Conservation (phyloP, 1,140 invertebrate species). For the Bombus waltoni region DNA sequence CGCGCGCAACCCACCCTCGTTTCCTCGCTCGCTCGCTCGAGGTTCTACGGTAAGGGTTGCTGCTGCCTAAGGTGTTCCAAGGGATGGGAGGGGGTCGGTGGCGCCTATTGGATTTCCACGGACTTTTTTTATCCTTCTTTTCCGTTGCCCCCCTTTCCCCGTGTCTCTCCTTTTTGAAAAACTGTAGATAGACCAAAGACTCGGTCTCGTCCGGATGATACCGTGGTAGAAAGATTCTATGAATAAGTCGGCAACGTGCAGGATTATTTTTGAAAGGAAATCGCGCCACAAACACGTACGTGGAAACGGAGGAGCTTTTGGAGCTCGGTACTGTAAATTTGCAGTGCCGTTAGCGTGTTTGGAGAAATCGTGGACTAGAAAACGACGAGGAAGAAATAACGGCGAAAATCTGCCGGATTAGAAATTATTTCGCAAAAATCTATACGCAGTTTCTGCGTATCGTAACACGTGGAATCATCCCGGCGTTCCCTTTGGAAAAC, state of each 20-base stretch:
- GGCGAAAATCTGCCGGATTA: not conserved
- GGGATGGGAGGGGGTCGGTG: conserved; percentile 18
- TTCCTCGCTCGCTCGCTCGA: conserved; percentile 23
- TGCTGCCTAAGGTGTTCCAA: conserved; percentile 49
- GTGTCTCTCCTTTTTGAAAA: conserved; percentile 23
- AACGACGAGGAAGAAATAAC: not conserved
- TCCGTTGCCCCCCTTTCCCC: not conserved
- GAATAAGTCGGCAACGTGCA: conserved; percentile 18
- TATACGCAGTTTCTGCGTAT: no score
- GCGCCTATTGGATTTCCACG: conserved; percentile 49
- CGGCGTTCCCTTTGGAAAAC: not conserved
- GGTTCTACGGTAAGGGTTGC: conserved; percentile 45
- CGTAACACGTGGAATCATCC: no score
- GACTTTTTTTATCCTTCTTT: conserved; percentile 26
- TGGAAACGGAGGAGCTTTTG: not conserved
- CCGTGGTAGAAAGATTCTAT: not conserved
- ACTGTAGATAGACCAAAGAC: not conserved
- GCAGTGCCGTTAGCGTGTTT: not conserved
- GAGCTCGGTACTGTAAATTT: not conserved
- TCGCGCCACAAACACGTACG: not conserved
- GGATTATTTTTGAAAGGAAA: conserved; percentile 6
- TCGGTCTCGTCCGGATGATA: not conserved
- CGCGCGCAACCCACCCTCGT: conserved; percentile 54
- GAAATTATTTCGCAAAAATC: not conserved
- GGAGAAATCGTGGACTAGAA: not conserved